These are phyloP conservation scores for Esperia sulphurella DNA, from an alignment of 2,888 invertebrate genomes.

Conservation along the genomic window DNA sequence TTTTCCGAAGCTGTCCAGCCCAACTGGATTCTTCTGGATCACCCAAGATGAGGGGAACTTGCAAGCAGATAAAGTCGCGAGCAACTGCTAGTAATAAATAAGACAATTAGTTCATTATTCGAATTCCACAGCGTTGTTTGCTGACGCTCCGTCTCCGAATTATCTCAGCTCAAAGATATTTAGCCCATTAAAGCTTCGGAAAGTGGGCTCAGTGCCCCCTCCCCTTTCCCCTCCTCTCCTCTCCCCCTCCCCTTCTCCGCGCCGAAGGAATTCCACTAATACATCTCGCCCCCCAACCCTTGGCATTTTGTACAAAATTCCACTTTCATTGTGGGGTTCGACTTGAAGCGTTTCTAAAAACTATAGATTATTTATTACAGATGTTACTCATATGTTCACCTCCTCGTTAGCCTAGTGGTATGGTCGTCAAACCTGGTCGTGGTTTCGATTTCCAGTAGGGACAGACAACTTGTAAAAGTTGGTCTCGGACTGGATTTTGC, in stretches of 20 bases:
- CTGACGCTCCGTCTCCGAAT: slow-evolving; percentile 44
- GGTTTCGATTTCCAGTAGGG: too few species aligned
- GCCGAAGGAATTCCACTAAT: slow-evolving; percentile 56
- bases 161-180: slow-evolving; percentile 71
- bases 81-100: neutral
- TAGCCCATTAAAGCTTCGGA: slow-evolving; percentile 73
- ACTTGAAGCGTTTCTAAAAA: neutral
- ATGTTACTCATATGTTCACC: too few species aligned
- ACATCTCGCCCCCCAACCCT: slow-evolving; percentile 32
- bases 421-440: too few species aligned
- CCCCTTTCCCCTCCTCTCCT: slow-evolving; percentile 13
- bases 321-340: slow-evolving; percentile 12
- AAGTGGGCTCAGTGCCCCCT: slow-evolving; percentile 37
- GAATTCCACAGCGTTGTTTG: slow-evolving; percentile 21
- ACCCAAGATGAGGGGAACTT: too few species aligned
- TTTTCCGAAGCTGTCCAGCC: too few species aligned
- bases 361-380: too few species aligned
- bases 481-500: too few species aligned
- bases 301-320: slow-evolving; percentile 24
- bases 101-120: neutral
- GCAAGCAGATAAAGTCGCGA: neutral
- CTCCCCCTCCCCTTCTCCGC: slow-evolving; percentile 13
- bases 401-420: too few species aligned
- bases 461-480: too few species aligned
- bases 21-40: too few species aligned